phyloP scores from a whole-genome alignment of 2,113 vertebrate genomes.

The Rutilus rutilus region DNA sequence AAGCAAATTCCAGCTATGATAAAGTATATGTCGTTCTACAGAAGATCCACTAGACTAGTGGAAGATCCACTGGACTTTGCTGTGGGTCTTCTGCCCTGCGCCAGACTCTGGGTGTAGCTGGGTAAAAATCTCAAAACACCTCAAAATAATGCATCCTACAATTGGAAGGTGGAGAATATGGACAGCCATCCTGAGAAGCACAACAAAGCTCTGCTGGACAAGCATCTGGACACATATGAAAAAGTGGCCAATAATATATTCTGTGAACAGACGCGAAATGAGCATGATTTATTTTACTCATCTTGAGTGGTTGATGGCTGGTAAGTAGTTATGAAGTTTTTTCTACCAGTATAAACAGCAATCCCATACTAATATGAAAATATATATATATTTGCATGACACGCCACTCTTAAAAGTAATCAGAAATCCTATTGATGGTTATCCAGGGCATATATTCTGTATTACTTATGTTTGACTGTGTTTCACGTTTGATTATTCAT shows the following conservation, averaged over 20 bases:
- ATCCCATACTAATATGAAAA: too few relatives aligned
- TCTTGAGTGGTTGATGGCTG: conserved; percentile 11
- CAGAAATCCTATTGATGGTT: too few relatives aligned
- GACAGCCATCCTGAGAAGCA: conserved; percentile 42
- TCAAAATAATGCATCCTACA: conserved; percentile 38
- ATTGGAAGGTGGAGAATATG: conserved; percentile 42
- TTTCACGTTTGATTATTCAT: too few relatives aligned
- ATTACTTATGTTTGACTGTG: too few relatives aligned
- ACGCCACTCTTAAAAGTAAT: too few relatives aligned
- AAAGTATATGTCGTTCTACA: conserved; percentile 44
- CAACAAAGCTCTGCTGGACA: conserved; percentile 52
- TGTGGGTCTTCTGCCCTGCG: conserved; percentile 53
- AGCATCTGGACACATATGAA: conserved; percentile 1
- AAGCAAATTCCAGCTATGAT: conserved; percentile 21
- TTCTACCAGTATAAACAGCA: too few relatives aligned
- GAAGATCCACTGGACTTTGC: conserved; percentile 45
- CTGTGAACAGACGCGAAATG: conserved; percentile 44
- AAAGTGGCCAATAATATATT: conserved; percentile 42
- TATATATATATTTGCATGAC: too few relatives aligned
- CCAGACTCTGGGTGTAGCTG: conserved; percentile 52
- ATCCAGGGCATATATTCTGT: too few relatives aligned
- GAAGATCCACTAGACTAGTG: conserved; percentile 13
- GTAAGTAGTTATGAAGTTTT: too few relatives aligned
- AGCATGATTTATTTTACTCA: conserved; percentile 50
- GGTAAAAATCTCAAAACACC: conserved; percentile 33